Evolutionary conservation across 2,888 invertebrate species (phyloP), one percentile per base, ranked within the genome.

Genomic region (Aromia moschata): DNA sequence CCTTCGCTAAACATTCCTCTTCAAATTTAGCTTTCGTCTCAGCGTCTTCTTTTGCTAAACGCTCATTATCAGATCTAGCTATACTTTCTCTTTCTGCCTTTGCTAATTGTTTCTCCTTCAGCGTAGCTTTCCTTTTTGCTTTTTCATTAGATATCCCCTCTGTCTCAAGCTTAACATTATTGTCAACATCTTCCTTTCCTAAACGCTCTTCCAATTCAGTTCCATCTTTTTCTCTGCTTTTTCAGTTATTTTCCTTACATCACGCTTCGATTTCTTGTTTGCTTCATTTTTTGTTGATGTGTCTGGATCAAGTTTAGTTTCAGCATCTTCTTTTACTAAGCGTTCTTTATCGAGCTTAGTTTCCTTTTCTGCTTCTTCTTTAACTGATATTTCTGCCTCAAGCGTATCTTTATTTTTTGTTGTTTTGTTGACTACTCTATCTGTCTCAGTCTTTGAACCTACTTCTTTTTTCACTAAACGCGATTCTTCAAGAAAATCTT

Each of bases 171-270:
- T 7, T 25, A 25, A 3, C 3, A 5, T 25, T 25, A 3, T 25
- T 63, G 49, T 58, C 60, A 56, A 11, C 31, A 49, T 61, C 59
- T 53, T 45, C 58, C 45, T 52, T 25, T 69, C n/a, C 72, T 69
- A 58, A 68, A 16, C 41, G 20, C 9, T 57, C 41, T 12, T 52
- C 49, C 64, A 49, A 40, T 33, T 65, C 55, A 15, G 59, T 54
- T n/a, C n/a, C n/a, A n/a, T n/a, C n/a, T n/a, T n/a, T 36, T 54
- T 53, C 33, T 52, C 45, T 43, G 57, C 49, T 33, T 25, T 31
- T 58, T 54, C 63, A 43, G 52, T 44, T 36, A 51, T n/a, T n/a
- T n/a, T n/a, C n/a, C n/a, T n/a, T n/a, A n/a, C n/a, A n/a, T n/a
- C n/a, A n/a, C n/a, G n/a, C n/a, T n/a, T n/a, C n/a, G n/a, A n/a